Base-by-base conservation (phyloP, 1,140 invertebrate genomes). In the Bombus terrestris region DNA sequence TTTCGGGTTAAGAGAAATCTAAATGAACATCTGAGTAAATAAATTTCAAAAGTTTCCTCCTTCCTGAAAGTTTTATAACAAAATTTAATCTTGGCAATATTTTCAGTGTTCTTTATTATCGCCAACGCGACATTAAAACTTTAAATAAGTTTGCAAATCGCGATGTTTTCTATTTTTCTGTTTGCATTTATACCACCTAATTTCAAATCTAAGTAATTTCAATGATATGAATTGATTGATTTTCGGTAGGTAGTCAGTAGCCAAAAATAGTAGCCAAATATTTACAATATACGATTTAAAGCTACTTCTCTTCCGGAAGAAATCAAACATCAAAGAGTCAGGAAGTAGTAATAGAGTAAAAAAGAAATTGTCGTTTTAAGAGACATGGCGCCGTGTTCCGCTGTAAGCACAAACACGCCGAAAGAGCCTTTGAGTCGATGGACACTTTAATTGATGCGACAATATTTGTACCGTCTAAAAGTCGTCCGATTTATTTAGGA, bases 381-480 rank as follows among this genome's bases (percentile, higher is more conserved):
- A 32, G 32, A 73, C 64, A 35, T 72, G 82, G 85, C 83, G 89
- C 85, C 86, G 80, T 72, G 75, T 53, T 79, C 47, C 39, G 69
- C 86, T 35, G 32, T 22, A 41, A 43, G 62, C 73, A 62, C 83
- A 77, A 87, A 84, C 59, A 59, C 74, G 66, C 76, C 77, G 62
- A 59, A 37, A 80, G 73, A 72, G 74, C 74, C 66, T 73, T 35
- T 37, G 53, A 39, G 75, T 80, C 88, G 81, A 86, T 86, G 87
- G 80, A 74, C 64, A 83, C 68, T 91, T 92, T 94, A 94, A 94
- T 94, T 93, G 92, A 93, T 92, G 91, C 89, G 93, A 94, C 92
- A 94, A 94, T 94, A 94, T 94, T 94, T 93, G 93, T 86, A 83
- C 89, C 90, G 88, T 84, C 92, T 91, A 90, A 93, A 90, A 93